These are phyloP conservation scores for Epistrophella euchroma DNA, from an alignment of 2,888 invertebrate species.

Conservation along the genomic window DNA sequence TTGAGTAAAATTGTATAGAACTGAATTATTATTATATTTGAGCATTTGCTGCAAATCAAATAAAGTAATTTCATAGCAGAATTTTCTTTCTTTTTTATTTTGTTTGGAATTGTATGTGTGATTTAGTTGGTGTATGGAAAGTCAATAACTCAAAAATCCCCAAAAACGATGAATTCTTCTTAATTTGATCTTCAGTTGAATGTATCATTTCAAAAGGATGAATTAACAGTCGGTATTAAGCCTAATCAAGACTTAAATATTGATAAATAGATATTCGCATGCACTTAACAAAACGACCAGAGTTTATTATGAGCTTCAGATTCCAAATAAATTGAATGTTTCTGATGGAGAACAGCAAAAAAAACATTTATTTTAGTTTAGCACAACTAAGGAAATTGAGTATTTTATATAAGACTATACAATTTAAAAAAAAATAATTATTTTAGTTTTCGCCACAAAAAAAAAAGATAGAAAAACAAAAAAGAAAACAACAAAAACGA, in stretches of 20 bases:
- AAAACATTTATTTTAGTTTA: background rate
- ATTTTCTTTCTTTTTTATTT: conserved; percentile 34
- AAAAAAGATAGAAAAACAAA: conserved; percentile 24
- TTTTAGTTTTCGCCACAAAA: conserved; percentile 5
- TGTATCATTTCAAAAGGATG: background rate
- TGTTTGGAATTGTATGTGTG: conserved; percentile 8
- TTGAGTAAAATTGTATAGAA: conserved; percentile 9
- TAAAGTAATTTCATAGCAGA: conserved; percentile 50
- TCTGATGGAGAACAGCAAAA: background rate
- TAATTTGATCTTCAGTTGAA: background rate
- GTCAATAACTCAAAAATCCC: background rate
- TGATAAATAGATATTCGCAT: background rate
- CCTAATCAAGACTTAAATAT: background rate
- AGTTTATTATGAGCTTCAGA: background rate
- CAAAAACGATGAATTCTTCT: background rate
- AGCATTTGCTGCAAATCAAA: conserved; percentile 40
- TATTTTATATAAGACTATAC: background rate
- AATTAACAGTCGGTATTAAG: no score
- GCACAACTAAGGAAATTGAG: background rate
- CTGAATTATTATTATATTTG: conserved; percentile 22
- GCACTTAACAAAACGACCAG: background rate
- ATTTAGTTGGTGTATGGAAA: conserved; percentile 13
- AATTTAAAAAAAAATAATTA: background rate
- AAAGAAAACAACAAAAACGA: conserved; percentile 40
- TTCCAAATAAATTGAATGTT: background rate